Evolutionary conservation across 2,888 invertebrate genomes (phyloP).

Genomic region (Zelleria hepariella): DNA sequence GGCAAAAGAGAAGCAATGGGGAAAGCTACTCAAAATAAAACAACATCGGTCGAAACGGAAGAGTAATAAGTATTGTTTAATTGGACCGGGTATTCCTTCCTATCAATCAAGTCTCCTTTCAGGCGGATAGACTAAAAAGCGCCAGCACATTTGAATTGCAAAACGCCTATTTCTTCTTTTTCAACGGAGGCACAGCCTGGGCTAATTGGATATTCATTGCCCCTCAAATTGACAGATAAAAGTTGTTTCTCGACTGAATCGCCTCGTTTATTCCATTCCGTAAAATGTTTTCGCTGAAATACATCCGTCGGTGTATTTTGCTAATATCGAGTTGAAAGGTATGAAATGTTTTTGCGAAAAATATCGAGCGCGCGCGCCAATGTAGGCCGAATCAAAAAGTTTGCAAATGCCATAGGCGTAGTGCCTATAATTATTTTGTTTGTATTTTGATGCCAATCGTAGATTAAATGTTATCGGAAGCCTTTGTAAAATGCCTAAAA

Average conservation of each 20-base stretch:
- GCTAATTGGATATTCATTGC: slow-evolving; percentile 46
- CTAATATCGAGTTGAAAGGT: background rate
- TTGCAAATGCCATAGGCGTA: too few relatives aligned
- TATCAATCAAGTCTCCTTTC: slow-evolving; percentile 53
- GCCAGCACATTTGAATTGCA: slow-evolving; percentile 43
- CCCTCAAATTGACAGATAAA: slow-evolving; percentile 21
- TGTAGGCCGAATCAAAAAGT: too few relatives aligned
- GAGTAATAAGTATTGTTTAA: too few relatives aligned
- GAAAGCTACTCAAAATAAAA: too few relatives aligned
- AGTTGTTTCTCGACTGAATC: slow-evolving; percentile 12
- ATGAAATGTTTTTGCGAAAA: too few relatives aligned
- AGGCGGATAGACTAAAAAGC: slow-evolving; percentile 34
- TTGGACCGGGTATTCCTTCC: too few relatives aligned
- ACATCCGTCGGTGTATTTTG: background rate
- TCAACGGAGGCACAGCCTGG: slow-evolving; percentile 29
- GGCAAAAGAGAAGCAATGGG: too few relatives aligned
- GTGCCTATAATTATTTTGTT: background rate
- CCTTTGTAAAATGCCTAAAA: too few relatives aligned
- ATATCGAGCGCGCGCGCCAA: too few relatives aligned
- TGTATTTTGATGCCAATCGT: background rate
- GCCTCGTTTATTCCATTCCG: slow-evolving; percentile 7
- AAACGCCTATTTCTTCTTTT: slow-evolving; percentile 43
- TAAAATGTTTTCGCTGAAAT: background rate
- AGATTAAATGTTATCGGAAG: background rate
- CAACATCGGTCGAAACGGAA: too few relatives aligned